These are phyloP conservation scores for Drosophila lacicola DNA, from an alignment of 2,888 invertebrate genomes.

Conservation along the genomic window DNA sequence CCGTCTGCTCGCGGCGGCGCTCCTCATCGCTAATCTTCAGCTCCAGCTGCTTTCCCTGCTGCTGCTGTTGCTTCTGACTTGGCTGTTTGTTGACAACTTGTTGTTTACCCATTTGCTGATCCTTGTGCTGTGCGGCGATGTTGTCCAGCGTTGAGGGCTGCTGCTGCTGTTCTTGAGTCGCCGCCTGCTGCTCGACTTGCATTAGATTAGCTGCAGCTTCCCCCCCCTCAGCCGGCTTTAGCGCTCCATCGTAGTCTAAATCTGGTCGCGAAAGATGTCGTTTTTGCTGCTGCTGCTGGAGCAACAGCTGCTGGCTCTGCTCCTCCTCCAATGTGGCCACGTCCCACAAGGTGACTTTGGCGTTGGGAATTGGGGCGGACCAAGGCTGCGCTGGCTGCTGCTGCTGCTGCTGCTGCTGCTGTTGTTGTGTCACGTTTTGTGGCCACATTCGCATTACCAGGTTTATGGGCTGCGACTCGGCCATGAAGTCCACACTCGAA, in stretches of 20 bases:
- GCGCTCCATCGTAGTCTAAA: slow-evolving; percentile 21
- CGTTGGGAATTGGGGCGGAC: slow-evolving; percentile 40
- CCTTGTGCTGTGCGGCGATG: slow-evolving; percentile 10
- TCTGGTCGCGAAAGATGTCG: neutral
- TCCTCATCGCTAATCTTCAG: slow-evolving; percentile 70
- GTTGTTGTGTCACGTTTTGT: slow-evolving; percentile 20
- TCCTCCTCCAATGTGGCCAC: slow-evolving; percentile 66
- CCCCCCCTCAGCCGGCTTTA: neutral
- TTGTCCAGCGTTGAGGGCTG: slow-evolving; percentile 10
- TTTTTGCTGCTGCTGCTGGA: slow-evolving; percentile 50
- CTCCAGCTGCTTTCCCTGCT: slow-evolving; percentile 38
- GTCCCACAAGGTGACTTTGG: slow-evolving; percentile 72
- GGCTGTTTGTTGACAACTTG: slow-evolving; percentile 10
- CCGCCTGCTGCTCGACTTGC: slow-evolving; percentile 4
- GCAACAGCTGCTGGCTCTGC: slow-evolving; percentile 54
- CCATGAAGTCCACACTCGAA: slow-evolving; percentile 63
- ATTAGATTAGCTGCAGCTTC: neutral
- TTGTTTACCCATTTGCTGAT: slow-evolving; percentile 22
- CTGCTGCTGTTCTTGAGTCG: slow-evolving; percentile 1
- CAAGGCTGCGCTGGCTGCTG: slow-evolving; percentile 51
- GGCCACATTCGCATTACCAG: slow-evolving; percentile 79
- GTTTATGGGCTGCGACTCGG: slow-evolving; percentile 68
- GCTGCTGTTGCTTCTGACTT: slow-evolving; percentile 19
- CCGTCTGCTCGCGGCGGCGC: slow-evolving; percentile 76
- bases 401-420: slow-evolving; percentile 44